Conservation (phyloP, 2,797 vertebrate species). For the Epinephelus coioides region DNA sequence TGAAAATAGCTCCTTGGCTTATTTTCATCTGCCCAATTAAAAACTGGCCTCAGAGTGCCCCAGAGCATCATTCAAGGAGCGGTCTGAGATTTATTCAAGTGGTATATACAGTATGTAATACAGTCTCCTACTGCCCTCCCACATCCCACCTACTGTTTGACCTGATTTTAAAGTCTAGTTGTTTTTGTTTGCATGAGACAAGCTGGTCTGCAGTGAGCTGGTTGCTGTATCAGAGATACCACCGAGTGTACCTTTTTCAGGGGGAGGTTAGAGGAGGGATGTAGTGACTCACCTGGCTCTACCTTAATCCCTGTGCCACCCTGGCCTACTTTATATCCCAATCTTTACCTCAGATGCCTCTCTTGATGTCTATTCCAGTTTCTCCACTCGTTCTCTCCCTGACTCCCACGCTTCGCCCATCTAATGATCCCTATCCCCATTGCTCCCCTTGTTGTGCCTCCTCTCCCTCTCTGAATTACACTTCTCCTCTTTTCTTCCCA, state of each 20-base stretch:
- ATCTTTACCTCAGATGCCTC: constrained; percentile 35
- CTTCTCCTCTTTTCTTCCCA: background rate
- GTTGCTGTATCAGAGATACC: constrained; percentile 20
- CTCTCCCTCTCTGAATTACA: constrained; percentile 22
- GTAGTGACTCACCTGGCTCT: constrained; percentile 64
- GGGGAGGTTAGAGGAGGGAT: constrained; percentile 39
- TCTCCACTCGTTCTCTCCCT: background rate
- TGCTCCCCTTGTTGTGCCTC: constrained; percentile 6
- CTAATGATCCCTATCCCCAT: background rate
- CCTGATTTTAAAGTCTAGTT: constrained; percentile 56
- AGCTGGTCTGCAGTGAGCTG: constrained; percentile 29
- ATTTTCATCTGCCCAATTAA: constrained; percentile 28
- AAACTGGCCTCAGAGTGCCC: constrained; percentile 15
- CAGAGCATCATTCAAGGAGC: constrained; percentile 15
- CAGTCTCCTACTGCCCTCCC: constrained; percentile 50
- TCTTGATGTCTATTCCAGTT: constrained; percentile 36
- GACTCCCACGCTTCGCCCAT: constrained; percentile 9
- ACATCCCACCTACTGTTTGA: constrained; percentile 60
- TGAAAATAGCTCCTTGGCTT: constrained; percentile 2
- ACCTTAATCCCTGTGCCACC: constrained; percentile 39
- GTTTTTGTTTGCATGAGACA: constrained; percentile 40
- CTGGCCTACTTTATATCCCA: constrained; percentile 50
- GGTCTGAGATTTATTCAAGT: constrained; percentile 43
- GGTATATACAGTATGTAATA: constrained; percentile 26
- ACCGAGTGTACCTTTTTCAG: constrained; percentile 24